Base-by-base conservation (phyloP, 1,140 invertebrate genomes). In the Mercenaria mercenaria region DNA sequence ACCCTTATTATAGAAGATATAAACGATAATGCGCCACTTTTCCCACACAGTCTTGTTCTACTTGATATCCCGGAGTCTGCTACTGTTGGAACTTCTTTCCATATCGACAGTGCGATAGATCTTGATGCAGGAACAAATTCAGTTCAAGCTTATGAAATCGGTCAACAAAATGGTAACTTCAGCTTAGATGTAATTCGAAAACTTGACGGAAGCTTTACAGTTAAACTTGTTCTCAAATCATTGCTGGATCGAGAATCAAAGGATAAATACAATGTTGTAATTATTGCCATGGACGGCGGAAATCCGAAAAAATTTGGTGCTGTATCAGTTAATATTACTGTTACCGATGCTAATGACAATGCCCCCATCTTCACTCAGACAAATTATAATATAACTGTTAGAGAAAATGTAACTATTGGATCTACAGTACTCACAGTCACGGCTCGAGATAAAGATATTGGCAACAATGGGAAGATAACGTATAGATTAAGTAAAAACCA, bases 341-440 rank as follows among this genome's bases (percentile, higher is more conserved):
- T 99, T 0, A 98, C 98, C 93, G 99, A 99, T 95, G 97, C 99
- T 0, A 99, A 99, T 95, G 99, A 99, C 95, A 99, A 99, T 95
- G 98, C 98, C 96, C 99, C 99, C 0, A 97, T 97, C 8, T 94
- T 94, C 72, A 59, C 50, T 13, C 94, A 96, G 10, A 96, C 97
- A 52, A 72, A 41, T 52, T 98, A 98, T 93, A 97, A 97, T 93
- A 96, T 98, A 0, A 95, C 91, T 23, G 92, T 99, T 0, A 98
- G 97, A 88, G 99, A 99, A 96, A 97, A 97, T 84, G 96, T 97
- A 0, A 95, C 97, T 37, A 96, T 98, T 18, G 98, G 97, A 0
- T 97, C 97, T 20, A 97, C 97, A 0, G 96, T 99, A 0, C 97
- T 99, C 23, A 97, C 97, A 79, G 97, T 99, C 20, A 97, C 96